Evolutionary conservation across 1,140 invertebrate genomes (phyloP).

Genomic region (Armadillidium nasatum): DNA sequence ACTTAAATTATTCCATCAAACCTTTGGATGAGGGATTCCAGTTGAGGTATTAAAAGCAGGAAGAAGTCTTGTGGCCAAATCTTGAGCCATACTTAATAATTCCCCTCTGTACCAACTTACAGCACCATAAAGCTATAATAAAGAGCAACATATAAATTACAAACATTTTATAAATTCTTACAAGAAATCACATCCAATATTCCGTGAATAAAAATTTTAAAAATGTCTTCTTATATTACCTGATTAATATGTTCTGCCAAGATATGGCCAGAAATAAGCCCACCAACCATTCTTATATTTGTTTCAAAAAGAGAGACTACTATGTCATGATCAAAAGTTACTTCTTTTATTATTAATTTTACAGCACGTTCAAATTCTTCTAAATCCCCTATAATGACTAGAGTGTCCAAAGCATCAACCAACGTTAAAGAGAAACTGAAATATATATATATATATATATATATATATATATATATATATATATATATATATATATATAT

Average conservation of each 20-base stretch:
- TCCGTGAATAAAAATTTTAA: too few species aligned
- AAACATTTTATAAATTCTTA: neutral
- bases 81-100: conserved; percentile 81
- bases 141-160: neutral
- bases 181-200: too few species aligned
- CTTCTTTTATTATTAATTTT: conserved; percentile 66
- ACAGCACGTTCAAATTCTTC: conserved; percentile 91
- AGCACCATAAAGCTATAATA: conserved; percentile 36
- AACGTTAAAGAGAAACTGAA: conserved; percentile 92
- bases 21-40: conserved; percentile 91
- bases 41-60: conserved; percentile 97
- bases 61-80: conserved; percentile 82
- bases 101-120: conserved; percentile 89
- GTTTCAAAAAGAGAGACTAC: conserved; percentile 98
- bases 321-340: conserved; percentile 88
- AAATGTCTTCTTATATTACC: conserved; percentile 20
- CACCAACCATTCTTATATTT: conserved; percentile 94
- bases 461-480: neutral
- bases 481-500: conserved; percentile 11
- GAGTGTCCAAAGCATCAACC: conserved; percentile 88
- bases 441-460: conserved; percentile 45
- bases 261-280: conserved; percentile 87
- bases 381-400: conserved; percentile 78
- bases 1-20: conserved; percentile 51
- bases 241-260: conserved; percentile 56